Evolutionary conservation across 1,140 invertebrate species (phyloP).

Genomic region (Drosophila biarmipes): DNA sequence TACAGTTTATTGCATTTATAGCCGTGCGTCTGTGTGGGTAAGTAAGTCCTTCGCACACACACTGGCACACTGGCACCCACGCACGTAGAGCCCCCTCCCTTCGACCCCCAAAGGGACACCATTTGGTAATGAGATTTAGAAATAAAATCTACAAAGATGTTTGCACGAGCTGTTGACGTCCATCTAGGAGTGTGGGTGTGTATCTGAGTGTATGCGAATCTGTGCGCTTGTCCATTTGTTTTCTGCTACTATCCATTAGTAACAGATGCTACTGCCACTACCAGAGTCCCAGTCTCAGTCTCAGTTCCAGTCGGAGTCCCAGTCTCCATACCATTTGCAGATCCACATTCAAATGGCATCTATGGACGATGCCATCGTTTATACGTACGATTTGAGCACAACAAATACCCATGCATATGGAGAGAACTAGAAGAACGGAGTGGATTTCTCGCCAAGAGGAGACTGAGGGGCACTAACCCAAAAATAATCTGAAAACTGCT

Average conservation of each 20-base stretch:
- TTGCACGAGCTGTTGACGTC: constrained; percentile 78
- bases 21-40: constrained; percentile 32
- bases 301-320: neutral
- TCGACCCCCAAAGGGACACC: constrained; percentile 63
- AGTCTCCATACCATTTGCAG: constrained; percentile 1
- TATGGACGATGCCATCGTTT: constrained; percentile 58
- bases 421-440: constrained; percentile 15
- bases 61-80: constrained; percentile 6
- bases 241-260: constrained; percentile 79
- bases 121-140: constrained; percentile 82
- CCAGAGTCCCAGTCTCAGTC: constrained; percentile 30
- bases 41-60: constrained; percentile 39
- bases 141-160: constrained; percentile 82
- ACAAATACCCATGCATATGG: constrained; percentile 33
- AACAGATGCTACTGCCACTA: constrained; percentile 76
- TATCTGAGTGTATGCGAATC: constrained; percentile 49
- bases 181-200: constrained; percentile 20
- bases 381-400: constrained; percentile 44
- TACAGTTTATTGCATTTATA: constrained; percentile 80
- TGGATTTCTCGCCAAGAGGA: neutral
- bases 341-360: constrained; percentile 75
- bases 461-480: neutral
- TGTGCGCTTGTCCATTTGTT: constrained; percentile 76
- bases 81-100: constrained; percentile 8
- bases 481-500: too few species aligned